Base-by-base conservation (phyloP, 2,113 vertebrate species). In the Paradoxurus hermaphroditus region DNA sequence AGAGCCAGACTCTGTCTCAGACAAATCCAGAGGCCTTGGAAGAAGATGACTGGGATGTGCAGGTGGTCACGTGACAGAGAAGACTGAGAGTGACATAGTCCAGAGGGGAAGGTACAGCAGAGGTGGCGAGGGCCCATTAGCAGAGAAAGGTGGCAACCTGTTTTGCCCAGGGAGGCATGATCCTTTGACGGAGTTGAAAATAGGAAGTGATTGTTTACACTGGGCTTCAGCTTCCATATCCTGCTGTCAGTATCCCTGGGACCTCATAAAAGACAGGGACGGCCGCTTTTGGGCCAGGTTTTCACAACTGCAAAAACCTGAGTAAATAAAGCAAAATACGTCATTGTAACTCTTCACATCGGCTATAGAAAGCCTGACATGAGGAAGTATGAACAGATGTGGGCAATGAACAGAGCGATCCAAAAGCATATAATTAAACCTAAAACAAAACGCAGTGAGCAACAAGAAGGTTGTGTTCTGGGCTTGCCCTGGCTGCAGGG, bases 241-340 rank as follows among this genome's bases (percentile, higher is more conserved):
- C 36, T 94, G 49, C 83, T 68, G 62, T 79, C 53, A 87, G 90
- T 86, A 56, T 72, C 44, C 81, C 49, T 94, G 41, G 41, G 39
- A 86, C 62, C 36, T 90, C 81, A 44, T 62, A 97, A 94, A 96
- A 93, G 53, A 83, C 86, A 91, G 27, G 83, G 87, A 59, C 29
- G 83, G 39, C 25, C 73, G 97, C 78, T 68, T 93, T 93, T 4
- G 4, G 86, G 53, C n/a, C 84, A 95, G 68, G 67, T 63, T 86
- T 95, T 93, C 46, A 83, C 78, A 92, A 94, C 16, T 86, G 36
- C 18, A 90, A 96, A 87, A 95, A 72, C 18, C 27, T 65, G 25
- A 97, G 89, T 86, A 94, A 97, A 83, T 91, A 53, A 86, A 56
- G 77, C 77, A 93, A 97, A 97, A 87, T 65, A 90, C 93, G 95